phyloP scores from a whole-genome alignment of 2,888 invertebrate species.

The Digitonthophagus gazella region DNA sequence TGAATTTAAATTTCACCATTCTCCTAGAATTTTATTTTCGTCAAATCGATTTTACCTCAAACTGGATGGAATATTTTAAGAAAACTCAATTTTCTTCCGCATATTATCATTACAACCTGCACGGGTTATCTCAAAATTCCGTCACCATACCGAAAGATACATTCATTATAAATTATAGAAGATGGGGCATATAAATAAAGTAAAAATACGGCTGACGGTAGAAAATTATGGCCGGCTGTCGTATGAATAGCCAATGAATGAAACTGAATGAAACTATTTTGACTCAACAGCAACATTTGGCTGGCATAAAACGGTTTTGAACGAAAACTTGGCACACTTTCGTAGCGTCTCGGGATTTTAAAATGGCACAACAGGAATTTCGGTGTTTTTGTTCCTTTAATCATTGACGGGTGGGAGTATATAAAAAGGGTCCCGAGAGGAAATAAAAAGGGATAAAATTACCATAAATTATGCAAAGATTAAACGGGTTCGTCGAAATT shows the following conservation, averaged over 20 bases:
- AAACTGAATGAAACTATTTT: neutral
- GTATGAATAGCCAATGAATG: neutral
- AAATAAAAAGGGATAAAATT: conserved; percentile 5
- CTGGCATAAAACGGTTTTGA: neutral
- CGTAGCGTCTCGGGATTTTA: neutral
- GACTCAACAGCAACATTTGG: neutral
- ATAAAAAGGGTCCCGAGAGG: conserved; percentile 11
- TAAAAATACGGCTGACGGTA: too few species aligned
- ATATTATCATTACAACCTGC: neutral
- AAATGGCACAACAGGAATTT: neutral
- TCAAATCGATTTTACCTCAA: neutral
- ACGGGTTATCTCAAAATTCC: too few species aligned
- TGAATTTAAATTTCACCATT: neutral
- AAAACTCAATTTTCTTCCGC: neutral
- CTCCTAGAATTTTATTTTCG: neutral
- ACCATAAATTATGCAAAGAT: conserved; percentile 18
- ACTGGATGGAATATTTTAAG: neutral
- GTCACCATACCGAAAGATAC: too few species aligned
- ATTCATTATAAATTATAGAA: too few species aligned
- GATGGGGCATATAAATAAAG: too few species aligned
- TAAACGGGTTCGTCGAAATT: conserved; percentile 10
- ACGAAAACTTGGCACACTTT: neutral
- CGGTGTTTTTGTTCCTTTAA: neutral
- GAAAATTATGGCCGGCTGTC: too few species aligned
- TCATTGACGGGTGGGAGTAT: neutral